Evolutionary conservation across 2,113 vertebrate genomes (phyloP).

Genomic region (Callopanchax toddi): DNA sequence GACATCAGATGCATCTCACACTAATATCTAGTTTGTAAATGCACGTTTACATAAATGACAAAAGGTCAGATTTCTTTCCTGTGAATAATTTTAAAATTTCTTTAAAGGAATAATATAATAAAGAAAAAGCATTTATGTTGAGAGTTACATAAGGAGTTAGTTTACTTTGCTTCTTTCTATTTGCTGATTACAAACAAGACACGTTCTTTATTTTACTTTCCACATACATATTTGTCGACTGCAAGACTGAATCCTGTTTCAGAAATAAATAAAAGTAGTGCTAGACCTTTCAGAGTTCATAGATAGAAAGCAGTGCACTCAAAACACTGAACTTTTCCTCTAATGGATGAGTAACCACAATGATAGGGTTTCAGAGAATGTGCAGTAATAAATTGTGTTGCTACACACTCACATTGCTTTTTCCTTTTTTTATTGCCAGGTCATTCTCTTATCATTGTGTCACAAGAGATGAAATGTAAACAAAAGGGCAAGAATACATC

Average conservation of each 20-base stretch:
- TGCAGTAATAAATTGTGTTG: conserved; percentile 15
- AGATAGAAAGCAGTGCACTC: background rate
- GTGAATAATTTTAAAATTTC: background rate
- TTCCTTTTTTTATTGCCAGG: conserved; percentile 1
- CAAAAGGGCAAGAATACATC: conserved; percentile 35
- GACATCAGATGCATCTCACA: conserved; percentile 36
- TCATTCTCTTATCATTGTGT: conserved; percentile 10
- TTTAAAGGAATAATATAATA: no score
- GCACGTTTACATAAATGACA: conserved; percentile 7
- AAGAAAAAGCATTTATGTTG: no score
- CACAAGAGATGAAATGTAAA: conserved; percentile 43
- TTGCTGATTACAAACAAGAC: no score
- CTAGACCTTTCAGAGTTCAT: no score
- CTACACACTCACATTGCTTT: conserved; percentile 17
- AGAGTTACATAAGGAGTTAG: no score
- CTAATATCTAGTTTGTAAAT: conserved; percentile 24
- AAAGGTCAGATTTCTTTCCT: no score
- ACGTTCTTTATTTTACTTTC: no score
- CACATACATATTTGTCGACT: no score
- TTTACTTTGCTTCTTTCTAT: no score
- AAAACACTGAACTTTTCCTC: conserved; percentile 9
- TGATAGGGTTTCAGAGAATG: background rate
- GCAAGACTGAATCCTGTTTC: no score
- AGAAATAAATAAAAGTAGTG: no score
- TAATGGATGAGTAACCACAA: background rate